Percentiles rank a stretch among this genome's conserved stretches.
Evolutionary conservation across 2,113 vertebrate species (phyloP).

Genomic region (Zosterops borbonicus): DNA sequence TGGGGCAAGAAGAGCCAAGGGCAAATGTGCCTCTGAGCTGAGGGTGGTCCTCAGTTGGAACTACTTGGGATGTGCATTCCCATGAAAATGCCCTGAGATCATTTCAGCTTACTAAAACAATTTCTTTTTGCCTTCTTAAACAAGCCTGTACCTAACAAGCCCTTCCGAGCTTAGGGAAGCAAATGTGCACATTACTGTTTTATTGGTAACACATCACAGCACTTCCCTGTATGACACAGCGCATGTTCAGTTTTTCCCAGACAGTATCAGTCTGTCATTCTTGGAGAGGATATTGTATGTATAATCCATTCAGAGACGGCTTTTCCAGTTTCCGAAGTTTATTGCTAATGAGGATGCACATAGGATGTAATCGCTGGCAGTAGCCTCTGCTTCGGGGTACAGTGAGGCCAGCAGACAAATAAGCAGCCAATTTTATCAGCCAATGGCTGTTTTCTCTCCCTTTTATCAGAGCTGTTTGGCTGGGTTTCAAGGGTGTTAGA

Average conservation of each 20-base stretch:
- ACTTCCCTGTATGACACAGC: not conserved
- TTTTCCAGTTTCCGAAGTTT: conserved; percentile 60
- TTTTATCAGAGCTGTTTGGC: conserved; percentile 70
- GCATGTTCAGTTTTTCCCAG: conserved; percentile 13
- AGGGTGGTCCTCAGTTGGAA: not conserved
- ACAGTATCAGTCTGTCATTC: conserved; percentile 22
- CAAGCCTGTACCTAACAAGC: not conserved
- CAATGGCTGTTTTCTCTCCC: conserved; percentile 42
- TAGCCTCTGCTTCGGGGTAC: conserved; percentile 41
- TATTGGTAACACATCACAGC: not conserved
- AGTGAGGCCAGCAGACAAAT: conserved; percentile 56
- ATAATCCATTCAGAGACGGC: conserved; percentile 30
- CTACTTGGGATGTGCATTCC: not conserved
- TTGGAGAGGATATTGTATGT: conserved; percentile 51
- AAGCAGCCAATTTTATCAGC: conserved; percentile 63
- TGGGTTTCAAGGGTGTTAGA: conserved; percentile 58
- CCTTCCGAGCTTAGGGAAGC: not conserved
- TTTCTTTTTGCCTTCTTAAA: not conserved
- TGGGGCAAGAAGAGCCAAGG: not conserved
- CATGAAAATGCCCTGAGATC: not conserved
- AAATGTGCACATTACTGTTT: not conserved
- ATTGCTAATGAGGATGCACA: conserved; percentile 69
- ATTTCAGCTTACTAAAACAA: not conserved
- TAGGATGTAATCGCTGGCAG: conserved; percentile 66
- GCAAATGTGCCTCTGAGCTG: not conserved